Evolutionary conservation across 2,797 vertebrate genomes (phyloP).

Genomic region (Spheniscus humboldti): DNA sequence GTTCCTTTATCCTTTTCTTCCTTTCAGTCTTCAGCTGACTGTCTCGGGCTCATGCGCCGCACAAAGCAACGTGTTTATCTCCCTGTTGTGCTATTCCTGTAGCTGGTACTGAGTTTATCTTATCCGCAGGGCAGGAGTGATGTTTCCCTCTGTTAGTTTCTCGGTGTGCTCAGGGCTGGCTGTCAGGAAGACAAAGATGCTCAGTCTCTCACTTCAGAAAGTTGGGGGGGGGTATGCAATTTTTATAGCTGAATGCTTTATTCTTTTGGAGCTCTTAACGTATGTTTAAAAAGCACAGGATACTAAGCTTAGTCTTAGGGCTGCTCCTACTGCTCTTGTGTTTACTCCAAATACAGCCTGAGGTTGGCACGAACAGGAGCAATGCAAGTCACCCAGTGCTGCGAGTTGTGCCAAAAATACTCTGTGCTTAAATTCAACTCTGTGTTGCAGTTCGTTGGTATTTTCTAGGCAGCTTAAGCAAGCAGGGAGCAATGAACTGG

Average conservation of each 20-base stretch:
- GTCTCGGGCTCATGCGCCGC: not conserved
- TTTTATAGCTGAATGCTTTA: not conserved
- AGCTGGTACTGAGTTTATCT: not conserved
- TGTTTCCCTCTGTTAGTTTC: not conserved
- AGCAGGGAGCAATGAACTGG: not conserved
- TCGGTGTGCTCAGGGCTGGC: not conserved
- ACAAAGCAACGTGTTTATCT: not conserved
- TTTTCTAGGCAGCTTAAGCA: not conserved
- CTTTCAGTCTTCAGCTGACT: not conserved
- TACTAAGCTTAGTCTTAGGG: not conserved
- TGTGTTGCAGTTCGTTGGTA: not conserved
- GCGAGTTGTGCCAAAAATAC: not conserved
- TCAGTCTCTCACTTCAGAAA: not conserved
- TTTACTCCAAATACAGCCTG: not conserved
- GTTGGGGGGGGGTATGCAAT: fast-evolving
- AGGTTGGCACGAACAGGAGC: not conserved
- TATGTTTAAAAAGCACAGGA: fast-evolving
- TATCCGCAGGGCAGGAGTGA: not conserved
- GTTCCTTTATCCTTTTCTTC: not conserved
- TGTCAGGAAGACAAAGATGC: not conserved
- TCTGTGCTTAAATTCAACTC: not conserved
- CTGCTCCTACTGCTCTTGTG: not conserved
- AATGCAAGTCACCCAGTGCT: too few relatives aligned
- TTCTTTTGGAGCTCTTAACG: not conserved
- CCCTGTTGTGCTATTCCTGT: not conserved